Evolutionary conservation across 2,888 invertebrate species (phyloP).

Genomic region (Polia nebulosa): DNA sequence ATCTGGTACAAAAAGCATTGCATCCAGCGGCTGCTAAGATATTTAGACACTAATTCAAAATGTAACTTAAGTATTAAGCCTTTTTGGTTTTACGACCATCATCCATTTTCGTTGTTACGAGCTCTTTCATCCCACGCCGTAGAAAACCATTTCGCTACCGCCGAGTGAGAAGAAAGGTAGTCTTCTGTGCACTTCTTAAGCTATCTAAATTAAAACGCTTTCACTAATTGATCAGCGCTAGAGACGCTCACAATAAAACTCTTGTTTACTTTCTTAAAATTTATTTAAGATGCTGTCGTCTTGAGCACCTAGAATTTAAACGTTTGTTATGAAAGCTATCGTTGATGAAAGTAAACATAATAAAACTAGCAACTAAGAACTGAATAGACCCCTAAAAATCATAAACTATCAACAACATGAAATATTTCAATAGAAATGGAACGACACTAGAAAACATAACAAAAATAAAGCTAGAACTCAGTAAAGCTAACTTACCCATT

Average conservation of each 20-base stretch:
- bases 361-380: conserved; percentile 12
- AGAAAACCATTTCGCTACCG: conserved; percentile 66
- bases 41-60: conserved; percentile 35
- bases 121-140: conserved; percentile 68
- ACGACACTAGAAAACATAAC: conserved; percentile 29
- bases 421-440: conserved; percentile 4
- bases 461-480: conserved; percentile 19
- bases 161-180: conserved; percentile 64
- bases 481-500: conserved; percentile 69
- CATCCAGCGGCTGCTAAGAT: conserved; percentile 5
- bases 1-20: not conserved
- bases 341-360: not conserved
- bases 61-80: conserved; percentile 39
- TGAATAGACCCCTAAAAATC: not conserved
- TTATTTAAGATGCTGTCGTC: conserved; percentile 44
- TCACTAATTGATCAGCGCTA: conserved; percentile 55
- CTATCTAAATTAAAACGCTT: conserved; percentile 57
- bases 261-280: conserved; percentile 47
- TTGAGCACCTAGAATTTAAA: conserved; percentile 46
- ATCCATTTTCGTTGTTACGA: conserved; percentile 61
- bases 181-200: conserved; percentile 50
- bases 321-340: conserved; percentile 9
- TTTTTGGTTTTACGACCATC: conserved; percentile 60
- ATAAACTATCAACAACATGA: conserved; percentile 1
- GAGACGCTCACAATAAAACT: conserved; percentile 50